phyloP scores from a whole-genome alignment of 1,140 invertebrate species.

The Apis mellifera region DNA sequence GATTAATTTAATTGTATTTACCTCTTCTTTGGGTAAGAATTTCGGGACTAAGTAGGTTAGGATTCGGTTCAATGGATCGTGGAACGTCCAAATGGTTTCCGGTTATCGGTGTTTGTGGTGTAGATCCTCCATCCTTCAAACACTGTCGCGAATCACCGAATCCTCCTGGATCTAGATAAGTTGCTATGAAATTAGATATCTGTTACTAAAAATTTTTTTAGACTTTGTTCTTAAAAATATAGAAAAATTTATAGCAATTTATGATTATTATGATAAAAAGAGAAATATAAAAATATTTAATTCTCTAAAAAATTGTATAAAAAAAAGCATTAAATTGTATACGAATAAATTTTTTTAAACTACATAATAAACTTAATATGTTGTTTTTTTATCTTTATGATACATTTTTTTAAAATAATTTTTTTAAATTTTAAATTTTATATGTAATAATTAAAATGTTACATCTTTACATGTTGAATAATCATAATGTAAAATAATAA shows the following conservation, averaged over 20 bases:
- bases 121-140: conserved; percentile 85
- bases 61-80: conserved; percentile 86
- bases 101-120: conserved; percentile 83
- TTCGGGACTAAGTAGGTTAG: conserved; percentile 91
- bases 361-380: not conserved
- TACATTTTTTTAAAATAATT: not conserved
- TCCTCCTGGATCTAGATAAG: conserved; percentile 79
- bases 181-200: conserved; percentile 71
- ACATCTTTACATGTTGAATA: not conserved
- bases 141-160: conserved; percentile 84
- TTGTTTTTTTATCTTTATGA: not conserved
- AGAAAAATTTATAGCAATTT: not conserved
- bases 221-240: not conserved
- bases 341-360: not conserved
- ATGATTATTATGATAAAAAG: not conserved
- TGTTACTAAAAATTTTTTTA: conserved; percentile 18
- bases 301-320: not conserved
- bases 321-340: not conserved
- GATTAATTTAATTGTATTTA: conserved; percentile 64
- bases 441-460: too few species aligned
- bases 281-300: not conserved
- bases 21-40: conserved; percentile 88
- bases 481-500: not conserved
- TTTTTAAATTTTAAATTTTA: too few species aligned
- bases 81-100: conserved; percentile 91